phyloP scores from a whole-genome alignment of 2,113 vertebrate genomes.

The Columba livia region DNA sequence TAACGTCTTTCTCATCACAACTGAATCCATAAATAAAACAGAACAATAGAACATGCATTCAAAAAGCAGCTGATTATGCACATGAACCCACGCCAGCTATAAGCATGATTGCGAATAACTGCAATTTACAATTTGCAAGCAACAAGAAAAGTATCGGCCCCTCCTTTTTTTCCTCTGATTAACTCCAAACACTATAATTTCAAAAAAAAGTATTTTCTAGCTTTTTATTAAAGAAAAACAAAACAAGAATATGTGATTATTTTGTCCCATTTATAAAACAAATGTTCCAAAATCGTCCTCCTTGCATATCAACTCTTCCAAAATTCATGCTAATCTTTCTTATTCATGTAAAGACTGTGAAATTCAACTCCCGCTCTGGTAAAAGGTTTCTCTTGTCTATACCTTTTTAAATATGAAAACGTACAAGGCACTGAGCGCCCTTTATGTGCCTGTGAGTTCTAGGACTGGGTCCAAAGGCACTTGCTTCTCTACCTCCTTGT shows the following conservation, averaged over 20 bases:
- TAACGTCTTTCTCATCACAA: conserved; percentile 18
- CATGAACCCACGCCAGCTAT: conserved; percentile 32
- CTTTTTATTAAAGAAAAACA: conserved; percentile 14
- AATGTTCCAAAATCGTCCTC: background rate
- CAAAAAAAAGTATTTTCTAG: background rate
- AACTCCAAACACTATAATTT: conserved; percentile 59
- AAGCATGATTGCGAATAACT: conserved; percentile 65
- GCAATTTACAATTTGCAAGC: conserved; percentile 67
- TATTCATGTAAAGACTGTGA: background rate
- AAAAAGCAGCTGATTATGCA: conserved; percentile 58
- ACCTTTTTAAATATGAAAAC: background rate
- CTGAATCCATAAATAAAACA: conserved; percentile 56
- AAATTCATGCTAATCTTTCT: conserved; percentile 11
- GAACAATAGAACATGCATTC: conserved; percentile 57
- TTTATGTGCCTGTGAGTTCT: background rate
- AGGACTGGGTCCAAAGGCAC: background rate
- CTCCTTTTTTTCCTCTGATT: conserved; percentile 59
- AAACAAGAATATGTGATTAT: background rate
- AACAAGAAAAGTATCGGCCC: conserved; percentile 25
- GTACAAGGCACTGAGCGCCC: background rate
- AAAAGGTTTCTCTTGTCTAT: background rate
- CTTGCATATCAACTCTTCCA: conserved; percentile 3
- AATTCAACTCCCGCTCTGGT: background rate
- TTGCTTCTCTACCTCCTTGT: background rate
- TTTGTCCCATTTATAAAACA: conserved; percentile 38